Conservation (phyloP, 1,140 invertebrate genomes). For the Cryptotermes secundus region DNA sequence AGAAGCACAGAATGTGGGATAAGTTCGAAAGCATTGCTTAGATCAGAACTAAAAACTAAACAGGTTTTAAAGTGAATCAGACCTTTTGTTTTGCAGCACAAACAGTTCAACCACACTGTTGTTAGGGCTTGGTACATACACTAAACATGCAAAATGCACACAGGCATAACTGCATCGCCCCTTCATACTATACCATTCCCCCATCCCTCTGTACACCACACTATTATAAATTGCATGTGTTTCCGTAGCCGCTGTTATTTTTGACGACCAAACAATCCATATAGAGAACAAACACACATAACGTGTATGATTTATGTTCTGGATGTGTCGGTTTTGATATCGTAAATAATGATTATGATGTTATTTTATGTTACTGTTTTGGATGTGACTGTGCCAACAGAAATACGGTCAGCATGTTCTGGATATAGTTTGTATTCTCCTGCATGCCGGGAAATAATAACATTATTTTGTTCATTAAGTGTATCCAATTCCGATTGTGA, state of each 20-base stretch:
- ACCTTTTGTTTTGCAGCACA: neutral
- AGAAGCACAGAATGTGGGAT: no score
- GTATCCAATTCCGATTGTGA: constrained; percentile 5
- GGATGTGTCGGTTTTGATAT: neutral
- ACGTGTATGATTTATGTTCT: neutral
- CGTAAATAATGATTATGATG: constrained; percentile 20
- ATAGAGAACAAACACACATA: constrained; percentile 5
- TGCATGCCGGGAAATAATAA: constrained; percentile 3
- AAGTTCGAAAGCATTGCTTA: no score
- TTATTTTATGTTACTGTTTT: constrained; percentile 5
- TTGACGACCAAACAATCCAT: neutral
- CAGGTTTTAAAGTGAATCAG: neutral
- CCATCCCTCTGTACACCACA: neutral
- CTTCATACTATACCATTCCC: neutral
- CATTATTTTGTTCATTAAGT: neutral
- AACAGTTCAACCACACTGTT: neutral
- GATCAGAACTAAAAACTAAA: no score
- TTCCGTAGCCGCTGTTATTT: neutral
- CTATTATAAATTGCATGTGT: neutral
- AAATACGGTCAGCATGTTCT: neutral
- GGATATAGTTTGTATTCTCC: neutral
- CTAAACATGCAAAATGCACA: constrained; percentile 8
- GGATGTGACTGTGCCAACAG: neutral
- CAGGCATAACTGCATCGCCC: neutral
- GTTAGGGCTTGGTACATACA: neutral